Base-by-base conservation (phyloP, 2,113 vertebrate species). In the Dicerorhinus sumatrensis region DNA sequence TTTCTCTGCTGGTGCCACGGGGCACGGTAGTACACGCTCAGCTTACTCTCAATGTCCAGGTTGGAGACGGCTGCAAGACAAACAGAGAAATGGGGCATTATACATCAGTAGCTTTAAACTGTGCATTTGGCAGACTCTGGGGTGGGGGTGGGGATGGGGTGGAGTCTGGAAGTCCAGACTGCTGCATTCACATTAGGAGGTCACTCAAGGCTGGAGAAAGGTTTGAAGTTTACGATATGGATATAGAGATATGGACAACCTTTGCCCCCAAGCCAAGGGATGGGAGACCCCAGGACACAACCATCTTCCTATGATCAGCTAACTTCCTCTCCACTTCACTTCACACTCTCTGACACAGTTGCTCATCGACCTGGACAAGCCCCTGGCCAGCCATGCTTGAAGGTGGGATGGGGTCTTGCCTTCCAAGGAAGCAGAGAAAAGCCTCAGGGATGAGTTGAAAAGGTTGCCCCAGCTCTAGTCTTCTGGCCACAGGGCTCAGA, bases 1-100 rank as follows among this genome's bases (percentile, higher is more conserved):
- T 99, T 99, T 94, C 99, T 99, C 98, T 99, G 99, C 97, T 99
- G 99, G 98, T 99, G 99, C 99, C 99, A 99, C 77, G 99, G 99
- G 3, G 99, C 98, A 88, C 98, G 99, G 98, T 99, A 99, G 80
- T 99, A 99, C 18, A 98, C 98, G 0, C 98, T 99, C 98, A 99
- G 98, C 98, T 99, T 99, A 97, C 99, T 99, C 98, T 99, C 99
- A 86, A 98, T 98, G 88, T 99, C 99, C 99, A 99, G 99, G 98
- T 99, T 99, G 48, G 99, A 99, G 92, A 99, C 99, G 27, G 99
- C 99, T 99, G 99, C 54, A 77, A 88, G 91, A 96, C 89, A 86
- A 82, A 97, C 97, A 92, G 42, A 80, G 48, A 80, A 4, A 98
- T 0, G 10, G 65, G 18, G 23, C 14, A 33, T 69, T 79, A 60